These are phyloP conservation scores for Ciconia boyciana DNA, from an alignment of 2,113 vertebrate species.

Conservation along the genomic window DNA sequence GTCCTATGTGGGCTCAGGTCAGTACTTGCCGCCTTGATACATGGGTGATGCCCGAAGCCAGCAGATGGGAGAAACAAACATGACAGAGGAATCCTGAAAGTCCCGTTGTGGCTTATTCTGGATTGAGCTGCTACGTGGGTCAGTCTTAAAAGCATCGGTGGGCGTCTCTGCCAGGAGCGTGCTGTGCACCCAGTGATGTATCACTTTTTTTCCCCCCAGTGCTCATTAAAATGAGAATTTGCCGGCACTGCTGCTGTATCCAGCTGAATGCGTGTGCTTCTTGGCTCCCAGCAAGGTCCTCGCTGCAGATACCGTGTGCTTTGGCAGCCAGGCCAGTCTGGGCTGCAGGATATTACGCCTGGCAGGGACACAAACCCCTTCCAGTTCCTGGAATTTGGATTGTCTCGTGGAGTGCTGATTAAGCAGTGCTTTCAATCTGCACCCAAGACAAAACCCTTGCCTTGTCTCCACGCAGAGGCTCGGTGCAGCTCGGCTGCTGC, in stretches of 20 bases:
- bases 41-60: not conserved
- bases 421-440: constrained; percentile 57
- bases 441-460: constrained; percentile 43
- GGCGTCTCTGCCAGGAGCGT: not conserved
- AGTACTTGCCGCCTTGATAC: not conserved
- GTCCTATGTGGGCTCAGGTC: not conserved
- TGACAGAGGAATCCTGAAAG: not conserved
- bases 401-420: constrained; percentile 64
- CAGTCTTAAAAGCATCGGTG: not conserved
- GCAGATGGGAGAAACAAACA: not conserved
- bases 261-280: constrained; percentile 33
- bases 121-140: not conserved
- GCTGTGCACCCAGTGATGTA: not conserved
- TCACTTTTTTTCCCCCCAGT: not conserved
- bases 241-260: not conserved
- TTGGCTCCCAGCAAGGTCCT: constrained; percentile 56
- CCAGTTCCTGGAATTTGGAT: constrained; percentile 69
- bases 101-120: not conserved
- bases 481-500: not conserved
- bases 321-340: constrained; percentile 76
- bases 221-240: constrained; percentile 22
- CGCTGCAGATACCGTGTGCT: constrained; percentile 67
- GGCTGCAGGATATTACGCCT: constrained; percentile 67
- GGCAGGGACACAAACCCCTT: constrained; percentile 61
- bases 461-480: not conserved